Base-by-base conservation (phyloP, 2,888 invertebrate genomes). In the Allophyes oxyacanthae region DNA sequence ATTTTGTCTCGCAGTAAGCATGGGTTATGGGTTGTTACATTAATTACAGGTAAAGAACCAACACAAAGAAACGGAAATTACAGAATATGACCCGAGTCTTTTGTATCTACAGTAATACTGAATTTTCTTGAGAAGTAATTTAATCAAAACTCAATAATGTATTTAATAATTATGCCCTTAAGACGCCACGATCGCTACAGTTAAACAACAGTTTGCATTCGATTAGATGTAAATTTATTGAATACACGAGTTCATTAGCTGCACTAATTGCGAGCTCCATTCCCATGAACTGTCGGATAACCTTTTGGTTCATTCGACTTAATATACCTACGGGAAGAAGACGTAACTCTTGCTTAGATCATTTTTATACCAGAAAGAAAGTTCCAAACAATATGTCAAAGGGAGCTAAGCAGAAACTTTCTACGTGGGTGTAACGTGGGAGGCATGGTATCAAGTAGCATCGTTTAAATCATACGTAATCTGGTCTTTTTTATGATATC, bases 381-480 rank as follows among this genome's bases (percentile, higher is more conserved):
- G 66, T 66, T 42, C 50, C 49, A 53, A 72, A 57, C 59, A 59
- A 75, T 72, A 72, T 58, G 52, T 75, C 75, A 75, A 67, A 66
- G 64, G 63, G 57, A 70, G 38, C 53, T 69, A 59, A 59, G 64
- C 66, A 58, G 59, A 50, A 66, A 64, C 63, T 71, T 71, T 64
- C 53, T 57, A 62, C 42, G 75, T 75, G 63, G 75, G 75, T 20
- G 64, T 53, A 41, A 50, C 62, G 75, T 75, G 66, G 75, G 72
- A 43, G 34, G 60, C 40, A 43, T 13, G 48, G 65, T 75, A 75
- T 75, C 75, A 70, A 57, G 72, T 75, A 75, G 72, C 75, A 75
- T 72, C 66, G 54, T 66, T 72, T 72, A 75, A 69, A 75, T 75
- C 72, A 75, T 53, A 59, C 60, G 57, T 63, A 66, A 66, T 70